Conservation (phyloP, 2,113 vertebrate genomes). For the Chamaea fasciata region DNA sequence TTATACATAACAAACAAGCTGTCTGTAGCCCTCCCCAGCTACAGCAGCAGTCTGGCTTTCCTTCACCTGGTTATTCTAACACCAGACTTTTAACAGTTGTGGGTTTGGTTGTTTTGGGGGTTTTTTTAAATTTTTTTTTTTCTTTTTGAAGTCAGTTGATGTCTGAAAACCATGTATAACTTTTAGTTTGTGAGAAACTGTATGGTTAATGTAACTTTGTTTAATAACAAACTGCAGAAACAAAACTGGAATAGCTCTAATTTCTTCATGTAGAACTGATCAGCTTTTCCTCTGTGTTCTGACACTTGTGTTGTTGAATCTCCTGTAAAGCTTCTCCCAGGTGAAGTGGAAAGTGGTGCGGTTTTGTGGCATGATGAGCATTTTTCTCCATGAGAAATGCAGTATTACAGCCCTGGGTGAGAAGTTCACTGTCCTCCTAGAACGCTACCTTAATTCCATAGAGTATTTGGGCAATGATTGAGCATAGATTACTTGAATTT, state of each 20-base stretch:
- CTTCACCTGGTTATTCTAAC: slow-evolving; percentile 24
- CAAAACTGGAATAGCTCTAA: slow-evolving; percentile 29
- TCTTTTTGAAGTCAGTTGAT: not conserved
- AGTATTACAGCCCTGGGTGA: not conserved
- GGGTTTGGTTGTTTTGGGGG: not conserved
- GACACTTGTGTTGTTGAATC: not conserved
- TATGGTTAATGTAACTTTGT: slow-evolving; percentile 28
- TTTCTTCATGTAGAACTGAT: not conserved
- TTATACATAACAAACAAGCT: not conserved
- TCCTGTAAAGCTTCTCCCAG: not conserved
- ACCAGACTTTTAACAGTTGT: not conserved
- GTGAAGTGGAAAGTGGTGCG: not conserved
- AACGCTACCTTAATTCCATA: slow-evolving; percentile 13
- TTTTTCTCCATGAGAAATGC: slow-evolving; percentile 25
- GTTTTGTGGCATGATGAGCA: slow-evolving; percentile 25
- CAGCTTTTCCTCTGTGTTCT: slow-evolving; percentile 4
- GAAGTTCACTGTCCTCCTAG: slow-evolving; percentile 45
- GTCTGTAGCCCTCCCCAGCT: not conserved
- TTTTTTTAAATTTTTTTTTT: not conserved
- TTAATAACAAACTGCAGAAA: slow-evolving; percentile 33
- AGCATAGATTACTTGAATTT: slow-evolving; percentile 62
- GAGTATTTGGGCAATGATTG: not conserved
- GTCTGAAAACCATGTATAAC: slow-evolving; percentile 21
- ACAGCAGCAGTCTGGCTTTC: not conserved
- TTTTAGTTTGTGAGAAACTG: slow-evolving; percentile 26